Evolutionary conservation across 2,888 invertebrate genomes (phyloP), one percentile per base, ranked within the genome.

Genomic region (Pelosia muscerda): DNA sequence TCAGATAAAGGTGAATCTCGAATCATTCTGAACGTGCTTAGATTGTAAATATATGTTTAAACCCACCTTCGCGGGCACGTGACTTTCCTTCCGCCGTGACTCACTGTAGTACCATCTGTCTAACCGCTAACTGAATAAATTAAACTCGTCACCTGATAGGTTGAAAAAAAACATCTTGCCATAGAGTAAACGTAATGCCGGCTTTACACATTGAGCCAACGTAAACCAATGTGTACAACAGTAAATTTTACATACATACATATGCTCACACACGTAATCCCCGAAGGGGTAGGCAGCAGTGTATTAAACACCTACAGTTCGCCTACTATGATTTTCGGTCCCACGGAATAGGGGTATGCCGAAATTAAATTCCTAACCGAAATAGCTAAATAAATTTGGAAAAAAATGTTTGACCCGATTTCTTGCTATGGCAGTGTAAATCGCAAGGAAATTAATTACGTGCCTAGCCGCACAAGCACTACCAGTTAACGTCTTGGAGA

Each of bases 21-120:
- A 49, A 68, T 68, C 69, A 72, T 73, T 68, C 58, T 9, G 64
- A 68, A 72, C 77, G 78, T 79, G 76, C 67, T 72, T 72, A 53
- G 58, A 58, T 38, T 68, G 49, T 22, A 38, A 60, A 66, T 67
- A 54, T 25, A 6, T 31, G 28, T 60, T 66, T 63, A 55, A 49
- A 42, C 15, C 23, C n/a, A 38, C 38, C 60, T 57, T 34, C 56
- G 57, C 34, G 59, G 66, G 11, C 66, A 66, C 49, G 59, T 69
- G 69, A 69, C 59, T 66, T 60, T 49, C 55, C 31, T 55, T 28
- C 42, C 57, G 57, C 54, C 38, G 31, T 54, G 65, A 38, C 19
- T 65, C 54, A 66, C 65, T 42, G 9, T 19, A 49, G 19, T 53
- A 9, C 53, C 49, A 26, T 49, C 26, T 62, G 49, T 53, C 15